A percentile compares a stretch with the other conserved stretches of the same genome.
phyloP scores from a whole-genome alignment of 2,113 vertebrate genomes.

The Orycteropus afer region DNA sequence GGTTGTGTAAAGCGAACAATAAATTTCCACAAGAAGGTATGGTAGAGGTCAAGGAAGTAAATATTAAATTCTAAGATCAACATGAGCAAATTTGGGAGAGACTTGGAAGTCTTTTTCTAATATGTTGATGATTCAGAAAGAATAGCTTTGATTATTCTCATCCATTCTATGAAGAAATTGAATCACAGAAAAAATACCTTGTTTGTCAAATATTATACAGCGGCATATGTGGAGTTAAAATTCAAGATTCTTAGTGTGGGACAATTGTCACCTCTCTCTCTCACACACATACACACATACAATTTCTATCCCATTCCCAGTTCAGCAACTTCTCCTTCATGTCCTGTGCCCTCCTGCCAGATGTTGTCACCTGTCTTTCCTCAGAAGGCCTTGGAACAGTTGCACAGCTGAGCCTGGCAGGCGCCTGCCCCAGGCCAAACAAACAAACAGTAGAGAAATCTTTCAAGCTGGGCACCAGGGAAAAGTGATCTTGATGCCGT shows the following conservation, averaged over 20 bases:
- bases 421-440: slow-evolving; percentile 78
- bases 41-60: neutral
- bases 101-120: neutral
- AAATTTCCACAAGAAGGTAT: neutral
- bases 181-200: neutral
- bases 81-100: neutral
- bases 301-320: neutral
- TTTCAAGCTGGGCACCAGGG: slow-evolving; percentile 80
- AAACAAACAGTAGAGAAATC: slow-evolving; percentile 82
- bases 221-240: neutral
- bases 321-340: slow-evolving; percentile 47
- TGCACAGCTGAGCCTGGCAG: slow-evolving; percentile 70
- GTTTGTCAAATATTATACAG: neutral
- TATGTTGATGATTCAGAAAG: neutral
- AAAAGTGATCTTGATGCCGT: slow-evolving; percentile 89
- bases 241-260: neutral
- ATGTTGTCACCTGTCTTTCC: slow-evolving; percentile 75
- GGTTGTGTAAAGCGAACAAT: neutral
- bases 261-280: neutral
- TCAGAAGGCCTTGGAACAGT: slow-evolving; percentile 64
- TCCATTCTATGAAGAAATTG: neutral
- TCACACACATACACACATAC: neutral
- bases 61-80: neutral
- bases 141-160: slow-evolving; percentile 19
- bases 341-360: slow-evolving; percentile 45